phyloP scores from a whole-genome alignment of 2,113 vertebrate genomes.

The Hiodon alosoides region DNA sequence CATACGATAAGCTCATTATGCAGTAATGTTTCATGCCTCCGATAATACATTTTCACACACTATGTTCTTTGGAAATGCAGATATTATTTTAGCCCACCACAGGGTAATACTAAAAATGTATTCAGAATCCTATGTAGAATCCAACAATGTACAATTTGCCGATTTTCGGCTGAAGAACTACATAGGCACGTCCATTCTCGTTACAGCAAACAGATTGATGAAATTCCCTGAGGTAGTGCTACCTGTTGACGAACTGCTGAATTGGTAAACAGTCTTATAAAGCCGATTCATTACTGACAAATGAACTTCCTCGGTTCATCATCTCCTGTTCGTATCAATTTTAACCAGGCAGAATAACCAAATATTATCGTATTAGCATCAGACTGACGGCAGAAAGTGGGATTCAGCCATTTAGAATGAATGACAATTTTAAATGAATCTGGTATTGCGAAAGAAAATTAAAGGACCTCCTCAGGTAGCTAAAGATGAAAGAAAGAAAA shows the following conservation, averaged over 20 bases:
- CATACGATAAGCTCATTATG: conserved; percentile 10
- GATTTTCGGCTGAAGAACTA: conserved; percentile 14
- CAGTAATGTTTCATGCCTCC: not conserved
- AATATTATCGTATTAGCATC: not conserved
- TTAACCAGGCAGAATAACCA: not conserved
- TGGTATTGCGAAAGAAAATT: not conserved
- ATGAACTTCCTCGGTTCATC: conserved; percentile 1
- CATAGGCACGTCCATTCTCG: conserved; percentile 14
- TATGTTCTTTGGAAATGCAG: not conserved
- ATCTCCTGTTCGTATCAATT: not conserved
- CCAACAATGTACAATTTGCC: not conserved
- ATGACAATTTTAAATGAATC: not conserved
- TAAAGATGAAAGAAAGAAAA: too few species aligned
- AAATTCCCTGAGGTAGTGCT: conserved; percentile 9
- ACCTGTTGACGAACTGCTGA: conserved; percentile 11
- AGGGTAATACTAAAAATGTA: conserved; percentile 14
- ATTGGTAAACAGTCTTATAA: conserved; percentile 8
- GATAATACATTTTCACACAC: conserved; percentile 9
- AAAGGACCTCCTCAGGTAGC: not conserved
- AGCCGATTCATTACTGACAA: conserved; percentile 3
- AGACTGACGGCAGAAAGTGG: not conserved
- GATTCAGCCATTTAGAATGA: not conserved
- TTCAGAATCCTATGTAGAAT: not conserved
- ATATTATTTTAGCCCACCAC: not conserved
- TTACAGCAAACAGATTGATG: conserved; percentile 12